These are phyloP conservation scores for Mylabris sibirica DNA, from an alignment of 2,888 invertebrate genomes.

Conservation along the genomic window DNA sequence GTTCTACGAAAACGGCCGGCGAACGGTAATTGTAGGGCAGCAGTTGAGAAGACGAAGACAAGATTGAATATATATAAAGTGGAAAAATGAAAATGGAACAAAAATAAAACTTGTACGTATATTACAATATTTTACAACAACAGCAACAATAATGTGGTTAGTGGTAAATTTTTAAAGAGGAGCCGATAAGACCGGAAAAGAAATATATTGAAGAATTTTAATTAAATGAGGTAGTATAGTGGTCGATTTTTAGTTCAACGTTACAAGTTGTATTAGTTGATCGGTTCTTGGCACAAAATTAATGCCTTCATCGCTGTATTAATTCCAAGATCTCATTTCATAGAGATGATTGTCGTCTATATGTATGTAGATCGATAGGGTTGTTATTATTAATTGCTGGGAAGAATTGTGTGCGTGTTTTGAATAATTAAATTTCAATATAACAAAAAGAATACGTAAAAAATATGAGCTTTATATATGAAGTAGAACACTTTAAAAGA, in stretches of 20 bases:
- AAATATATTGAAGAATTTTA: constrained; percentile 44
- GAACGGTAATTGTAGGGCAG: constrained; percentile 33
- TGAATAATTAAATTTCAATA: constrained; percentile 34
- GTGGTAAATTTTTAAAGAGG: constrained; percentile 28
- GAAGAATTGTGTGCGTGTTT: constrained; percentile 39
- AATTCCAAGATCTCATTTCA: constrained; percentile 43
- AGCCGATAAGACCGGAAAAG: constrained; percentile 38
- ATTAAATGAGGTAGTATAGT: constrained; percentile 37
- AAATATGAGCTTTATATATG: background rate
- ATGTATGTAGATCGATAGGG: constrained; percentile 18
- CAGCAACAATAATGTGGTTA: constrained; percentile 11
- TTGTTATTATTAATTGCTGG: constrained; percentile 28
- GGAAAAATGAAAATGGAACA: background rate
- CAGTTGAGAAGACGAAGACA: constrained; percentile 1
- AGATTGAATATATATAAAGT: constrained; percentile 26
- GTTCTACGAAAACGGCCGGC: constrained; percentile 21
- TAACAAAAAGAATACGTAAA: background rate
- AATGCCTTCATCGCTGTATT: constrained; percentile 43
- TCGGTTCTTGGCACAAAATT: constrained; percentile 35
- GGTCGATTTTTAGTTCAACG: background rate
- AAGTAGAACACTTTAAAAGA: background rate
- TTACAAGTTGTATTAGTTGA: background rate
- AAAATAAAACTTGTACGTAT: constrained; percentile 23
- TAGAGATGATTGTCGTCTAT: constrained; percentile 28
- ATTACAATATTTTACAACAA: constrained; percentile 22